A percentile compares a stretch with the other conserved stretches of the same genome.
phyloP scores from a whole-genome alignment of 2,888 invertebrate species.

The Lepidochrysops patricia region DNA sequence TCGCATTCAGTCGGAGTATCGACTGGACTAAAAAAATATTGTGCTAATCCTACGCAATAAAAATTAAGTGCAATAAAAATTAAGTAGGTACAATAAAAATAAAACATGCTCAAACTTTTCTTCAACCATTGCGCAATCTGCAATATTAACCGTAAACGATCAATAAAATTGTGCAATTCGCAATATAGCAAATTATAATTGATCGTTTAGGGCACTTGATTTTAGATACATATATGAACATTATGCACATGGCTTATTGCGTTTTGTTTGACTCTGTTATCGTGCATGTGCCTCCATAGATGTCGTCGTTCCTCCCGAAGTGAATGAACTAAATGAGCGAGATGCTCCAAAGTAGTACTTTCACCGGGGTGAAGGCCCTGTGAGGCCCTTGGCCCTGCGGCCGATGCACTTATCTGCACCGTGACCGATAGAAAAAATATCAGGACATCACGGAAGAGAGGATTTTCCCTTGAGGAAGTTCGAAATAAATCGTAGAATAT shows the following conservation, averaged over 20 bases:
- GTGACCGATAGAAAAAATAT: slow-evolving; percentile 28
- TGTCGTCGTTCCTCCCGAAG: slow-evolving; percentile 37
- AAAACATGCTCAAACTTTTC: no score
- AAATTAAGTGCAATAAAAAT: no score
- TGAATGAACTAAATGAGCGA: slow-evolving; percentile 68
- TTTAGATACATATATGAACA: no score
- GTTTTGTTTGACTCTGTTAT: slow-evolving; percentile 9
- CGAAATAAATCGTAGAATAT: neutral
- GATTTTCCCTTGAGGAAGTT: slow-evolving; percentile 15
- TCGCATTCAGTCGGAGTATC: no score
- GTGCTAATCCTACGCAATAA: no score
- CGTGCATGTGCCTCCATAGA: slow-evolving; percentile 22
- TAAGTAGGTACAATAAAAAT: no score
- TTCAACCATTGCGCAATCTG: no score
- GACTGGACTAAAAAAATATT: no score
- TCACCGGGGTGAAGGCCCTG: slow-evolving; percentile 64
- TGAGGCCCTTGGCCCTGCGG: slow-evolving; percentile 45
- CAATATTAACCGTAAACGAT: no score
- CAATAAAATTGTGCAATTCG: no score
- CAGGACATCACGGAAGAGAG: slow-evolving; percentile 15
- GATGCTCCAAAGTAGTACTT: slow-evolving; percentile 60
- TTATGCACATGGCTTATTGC: neutral
- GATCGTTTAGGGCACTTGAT: no score
- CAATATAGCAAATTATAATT: no score
- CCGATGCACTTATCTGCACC: slow-evolving; percentile 51